Evolutionary conservation across 2,888 invertebrate genomes (phyloP).

Genomic region (Prosapia bicincta): DNA sequence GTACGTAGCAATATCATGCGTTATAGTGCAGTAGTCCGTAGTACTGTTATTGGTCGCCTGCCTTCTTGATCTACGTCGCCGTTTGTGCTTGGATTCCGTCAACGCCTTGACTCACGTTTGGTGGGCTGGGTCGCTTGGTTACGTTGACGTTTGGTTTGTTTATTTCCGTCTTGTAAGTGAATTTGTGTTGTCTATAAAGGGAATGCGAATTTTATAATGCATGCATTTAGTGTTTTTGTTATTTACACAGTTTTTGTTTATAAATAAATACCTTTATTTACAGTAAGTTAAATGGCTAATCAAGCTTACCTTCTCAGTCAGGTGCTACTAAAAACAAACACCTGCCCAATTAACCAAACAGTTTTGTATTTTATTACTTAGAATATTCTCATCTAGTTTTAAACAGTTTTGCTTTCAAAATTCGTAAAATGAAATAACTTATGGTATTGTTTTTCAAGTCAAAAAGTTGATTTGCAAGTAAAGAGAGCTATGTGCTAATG

Average conservation of each 20-base stretch:
- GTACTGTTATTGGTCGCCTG: not conserved
- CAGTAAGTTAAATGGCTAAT: no score
- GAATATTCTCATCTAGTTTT: not conserved
- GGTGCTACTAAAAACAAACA: not conserved
- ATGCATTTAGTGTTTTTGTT: no score
- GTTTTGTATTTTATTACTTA: not conserved
- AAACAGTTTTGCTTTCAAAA: no score
- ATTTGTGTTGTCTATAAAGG: not conserved
- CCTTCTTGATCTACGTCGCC: not conserved
- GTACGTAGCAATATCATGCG: not conserved
- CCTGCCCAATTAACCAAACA: conserved; percentile 2
- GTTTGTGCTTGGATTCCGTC: not conserved
- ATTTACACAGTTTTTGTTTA: not conserved
- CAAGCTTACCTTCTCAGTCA: not conserved
- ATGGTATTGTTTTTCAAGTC: no score
- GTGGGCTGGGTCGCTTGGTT: not conserved
- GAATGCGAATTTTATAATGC: not conserved
- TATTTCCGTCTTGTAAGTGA: not conserved
- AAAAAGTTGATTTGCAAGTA: no score
- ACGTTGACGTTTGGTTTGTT: not conserved
- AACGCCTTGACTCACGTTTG: not conserved
- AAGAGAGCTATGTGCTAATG: no score
- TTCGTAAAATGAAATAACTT: no score
- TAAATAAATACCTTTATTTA: no score
- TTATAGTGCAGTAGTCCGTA: not conserved